A percentile compares a stretch with the other conserved stretches of the same genome.
phyloP scores from a whole-genome alignment of 2,888 invertebrate genomes.

The Brachyptera putata region DNA sequence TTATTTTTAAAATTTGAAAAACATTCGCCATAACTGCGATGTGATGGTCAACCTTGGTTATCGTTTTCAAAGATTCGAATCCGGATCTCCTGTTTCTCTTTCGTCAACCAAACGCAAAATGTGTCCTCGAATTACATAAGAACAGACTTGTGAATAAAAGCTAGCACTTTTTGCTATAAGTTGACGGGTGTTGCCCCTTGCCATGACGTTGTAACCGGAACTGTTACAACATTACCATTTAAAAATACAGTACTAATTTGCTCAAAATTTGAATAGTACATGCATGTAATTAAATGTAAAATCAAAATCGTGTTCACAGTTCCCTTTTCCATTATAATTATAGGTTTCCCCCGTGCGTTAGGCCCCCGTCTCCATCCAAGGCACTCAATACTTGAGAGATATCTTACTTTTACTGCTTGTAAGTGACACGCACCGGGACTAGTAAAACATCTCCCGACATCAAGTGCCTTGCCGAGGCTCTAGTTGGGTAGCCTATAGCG shows the following conservation, averaged over 20 bases:
- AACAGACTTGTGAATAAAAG: no score
- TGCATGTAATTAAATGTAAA: constrained; percentile 1
- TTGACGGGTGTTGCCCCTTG: background rate
- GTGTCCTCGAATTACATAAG: no score
- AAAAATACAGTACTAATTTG: no score
- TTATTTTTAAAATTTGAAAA: no score
- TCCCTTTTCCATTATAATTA: constrained; percentile 4
- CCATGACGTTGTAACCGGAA: background rate
- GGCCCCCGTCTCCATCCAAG: background rate
- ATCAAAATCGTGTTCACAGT: background rate
- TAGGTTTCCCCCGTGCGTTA: background rate
- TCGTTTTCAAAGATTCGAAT: no score
- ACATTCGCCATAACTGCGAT: no score
- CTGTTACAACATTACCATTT: background rate
- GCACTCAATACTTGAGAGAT: constrained; percentile 9
- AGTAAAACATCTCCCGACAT: constrained; percentile 13
- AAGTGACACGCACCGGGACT: constrained; percentile 8
- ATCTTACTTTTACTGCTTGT: constrained; percentile 10
- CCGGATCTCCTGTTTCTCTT: no score
- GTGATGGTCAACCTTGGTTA: no score
- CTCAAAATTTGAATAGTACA: background rate
- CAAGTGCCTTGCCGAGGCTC: constrained; percentile 2
- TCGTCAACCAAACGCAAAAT: no score
- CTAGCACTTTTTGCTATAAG: background rate
- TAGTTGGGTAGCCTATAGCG: constrained; percentile 5